Conservation (phyloP, 2,888 invertebrate genomes). For the Spatulosminthurus flaviceps region DNA sequence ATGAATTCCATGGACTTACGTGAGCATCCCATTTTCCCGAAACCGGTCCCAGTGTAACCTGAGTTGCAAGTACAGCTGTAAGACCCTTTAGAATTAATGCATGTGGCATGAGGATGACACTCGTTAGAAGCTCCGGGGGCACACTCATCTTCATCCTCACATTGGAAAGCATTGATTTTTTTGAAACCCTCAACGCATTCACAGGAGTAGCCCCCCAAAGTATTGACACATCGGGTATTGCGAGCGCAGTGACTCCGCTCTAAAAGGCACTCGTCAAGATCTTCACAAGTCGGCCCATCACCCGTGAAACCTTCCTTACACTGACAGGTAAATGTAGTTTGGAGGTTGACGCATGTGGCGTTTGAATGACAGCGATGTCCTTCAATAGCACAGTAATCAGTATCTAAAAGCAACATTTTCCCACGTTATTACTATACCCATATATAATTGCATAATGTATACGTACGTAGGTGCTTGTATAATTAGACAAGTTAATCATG, state of each 20-base stretch:
- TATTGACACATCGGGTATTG: conserved; percentile 85
- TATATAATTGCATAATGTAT: no score
- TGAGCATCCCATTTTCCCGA: conserved; percentile 71
- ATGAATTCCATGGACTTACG: conserved; percentile 71
- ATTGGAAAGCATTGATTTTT: conserved; percentile 76
- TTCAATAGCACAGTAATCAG: conserved; percentile 84
- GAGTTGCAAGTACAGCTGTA: conserved; percentile 78
- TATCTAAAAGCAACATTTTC: conserved; percentile 70
- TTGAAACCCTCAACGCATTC: conserved; percentile 83
- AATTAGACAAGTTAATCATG: no score
- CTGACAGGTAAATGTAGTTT: conserved; percentile 89
- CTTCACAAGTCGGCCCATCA: conserved; percentile 78
- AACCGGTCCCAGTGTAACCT: conserved; percentile 82
- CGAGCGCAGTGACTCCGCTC: conserved; percentile 86
- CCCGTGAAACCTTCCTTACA: conserved; percentile 91
- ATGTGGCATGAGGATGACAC: conserved; percentile 80
- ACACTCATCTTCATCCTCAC: conserved; percentile 82
- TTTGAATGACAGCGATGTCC: conserved; percentile 90
- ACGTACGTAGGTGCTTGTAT: no score
- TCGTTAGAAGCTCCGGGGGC: conserved; percentile 73
- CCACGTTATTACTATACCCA: background rate
- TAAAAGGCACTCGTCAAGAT: conserved; percentile 84
- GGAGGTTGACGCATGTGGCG: conserved; percentile 89
- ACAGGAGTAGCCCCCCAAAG: conserved; percentile 82
- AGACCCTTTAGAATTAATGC: conserved; percentile 82